Conservation (phyloP, 2,113 vertebrate species). For the Apus apus region DNA sequence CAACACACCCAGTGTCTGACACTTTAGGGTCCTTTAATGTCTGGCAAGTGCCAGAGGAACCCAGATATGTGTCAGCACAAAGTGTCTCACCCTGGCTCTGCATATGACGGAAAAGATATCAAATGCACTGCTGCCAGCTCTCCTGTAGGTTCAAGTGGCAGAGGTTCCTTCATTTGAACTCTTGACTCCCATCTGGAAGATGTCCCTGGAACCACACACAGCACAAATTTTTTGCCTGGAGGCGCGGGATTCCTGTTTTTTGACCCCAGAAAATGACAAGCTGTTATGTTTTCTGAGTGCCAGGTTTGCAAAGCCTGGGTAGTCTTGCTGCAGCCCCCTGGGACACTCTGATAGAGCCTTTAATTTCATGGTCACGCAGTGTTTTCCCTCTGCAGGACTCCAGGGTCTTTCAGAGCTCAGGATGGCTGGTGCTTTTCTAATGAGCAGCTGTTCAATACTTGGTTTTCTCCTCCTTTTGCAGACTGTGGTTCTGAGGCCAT, state of each 20-base stretch:
- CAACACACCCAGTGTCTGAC: background rate
- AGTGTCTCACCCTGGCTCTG: fast-evolving
- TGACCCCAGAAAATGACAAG: background rate
- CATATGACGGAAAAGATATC: fast-evolving
- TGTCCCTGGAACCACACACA: background rate
- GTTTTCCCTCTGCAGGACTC: background rate
- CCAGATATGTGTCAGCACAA: background rate
- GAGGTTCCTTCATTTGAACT: background rate
- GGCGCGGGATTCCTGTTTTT: background rate
- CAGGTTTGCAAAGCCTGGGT: background rate
- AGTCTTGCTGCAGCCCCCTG: background rate
- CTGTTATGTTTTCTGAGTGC: background rate
- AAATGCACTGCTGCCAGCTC: background rate
- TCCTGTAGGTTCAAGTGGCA: background rate
- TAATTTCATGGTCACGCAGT: background rate
- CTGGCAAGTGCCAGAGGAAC: background rate
- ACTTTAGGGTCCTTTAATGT: background rate
- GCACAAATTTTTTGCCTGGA: background rate
- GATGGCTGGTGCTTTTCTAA: conserved; percentile 23
- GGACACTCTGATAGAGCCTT: background rate
- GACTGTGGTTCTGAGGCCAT: background rate
- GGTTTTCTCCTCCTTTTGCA: conserved; percentile 8
- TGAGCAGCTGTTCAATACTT: conserved; percentile 57
- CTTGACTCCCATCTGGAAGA: background rate
- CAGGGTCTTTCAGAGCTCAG: background rate